Evolutionary conservation across 2,888 invertebrate species (phyloP), one percentile per base, ranked within the genome.

Genomic region (Xestia c-nigrum): DNA sequence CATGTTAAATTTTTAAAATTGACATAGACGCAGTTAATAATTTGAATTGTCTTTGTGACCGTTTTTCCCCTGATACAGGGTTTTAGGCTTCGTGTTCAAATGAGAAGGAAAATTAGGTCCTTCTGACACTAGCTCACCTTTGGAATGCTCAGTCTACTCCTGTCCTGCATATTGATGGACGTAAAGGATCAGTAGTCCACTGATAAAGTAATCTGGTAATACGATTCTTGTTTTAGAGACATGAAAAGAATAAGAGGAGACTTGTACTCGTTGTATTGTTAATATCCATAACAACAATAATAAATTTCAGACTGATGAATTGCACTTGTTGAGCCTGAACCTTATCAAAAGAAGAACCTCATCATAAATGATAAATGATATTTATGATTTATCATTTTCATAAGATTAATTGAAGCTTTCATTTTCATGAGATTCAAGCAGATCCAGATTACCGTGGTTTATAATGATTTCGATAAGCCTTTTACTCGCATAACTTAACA

Each of bases 381-480:
- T n/a, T n/a, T n/a, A n/a, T n/a, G n/a, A n/a, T n/a, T n/a, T n/a
- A n/a, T n/a, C n/a, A n/a, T n/a, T 1, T 4, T 21, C n/a, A 3
- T n/a, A 9, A 19, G 5, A 21, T 38, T 14, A 24, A 38, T 38
- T n/a, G 14, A 68, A 68, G 7, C 14, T 46, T 57, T 7, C 14
- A n/a, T 55, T 19, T 43, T 21, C 0, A n/a, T 52, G n/a, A 52
- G 52, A 43, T n/a, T 52, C 0, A 7, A 63, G 31, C 16, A 61
- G 6, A 16, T 12, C 12, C 5, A 43, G 63, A 63, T 63, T 63
- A 72, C 3, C 10, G 24, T 3, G 19, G 52, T 21, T 73, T 52
- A 63, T 63, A 46, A 75, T 63, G 63, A 73, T 46, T 73, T 38
- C 19, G 14, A 19, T 52, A n/a, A 63, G 31, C 50, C n/a, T 31